Evolutionary conservation across 2,113 vertebrate genomes (phyloP), one percentile per base, ranked within the genome.

Genomic region (Alectura lathami): DNA sequence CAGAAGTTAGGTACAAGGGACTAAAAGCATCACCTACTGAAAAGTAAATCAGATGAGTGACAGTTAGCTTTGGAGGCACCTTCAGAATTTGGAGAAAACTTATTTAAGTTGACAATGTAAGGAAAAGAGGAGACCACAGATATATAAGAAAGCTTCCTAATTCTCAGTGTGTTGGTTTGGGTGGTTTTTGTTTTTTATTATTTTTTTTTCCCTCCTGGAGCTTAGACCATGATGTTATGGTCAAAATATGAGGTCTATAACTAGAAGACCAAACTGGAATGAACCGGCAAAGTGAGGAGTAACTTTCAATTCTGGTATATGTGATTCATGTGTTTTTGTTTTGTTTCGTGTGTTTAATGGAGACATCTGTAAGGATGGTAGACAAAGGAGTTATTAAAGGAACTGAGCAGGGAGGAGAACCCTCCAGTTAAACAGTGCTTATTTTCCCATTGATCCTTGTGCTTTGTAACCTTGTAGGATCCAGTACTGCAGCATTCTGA

Each of bases 371-470:
- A 47, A 36, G 67, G n/a, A 34, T 8, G 9, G 29, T 66, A 40
- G 47, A 16, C 36, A 67, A 67, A 60, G 7, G 23, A 81, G 45
- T n/a, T 81, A 34, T 9, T 67, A 34, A 76, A 72, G 34, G 57
- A 70, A 48, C 40, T 38, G 34, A 17, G n/a, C 24, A 56, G 75
- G 47, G 84, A 36, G 56, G 36, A 86, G 48, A 83, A 5, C 18
- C 27, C 53, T 43, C 4, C 2, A 40, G 56, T 50, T 50, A 56
- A 83, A 47, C 2, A 4, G 20, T 67, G 3, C 32, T 89, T 53
- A 10, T 62, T 81, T 73, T 53, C 34, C 47, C 66, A 0, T 64
- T 4, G 0, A 12, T 45, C 18, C 32, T 0, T 8, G 23, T 43
- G 32, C 29, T 83, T 30, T 76, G 50, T 50, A 50, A 51, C 40